Evolutionary conservation across 2,113 vertebrate species (phyloP).

Genomic region (Galeopterus variegatus): DNA sequence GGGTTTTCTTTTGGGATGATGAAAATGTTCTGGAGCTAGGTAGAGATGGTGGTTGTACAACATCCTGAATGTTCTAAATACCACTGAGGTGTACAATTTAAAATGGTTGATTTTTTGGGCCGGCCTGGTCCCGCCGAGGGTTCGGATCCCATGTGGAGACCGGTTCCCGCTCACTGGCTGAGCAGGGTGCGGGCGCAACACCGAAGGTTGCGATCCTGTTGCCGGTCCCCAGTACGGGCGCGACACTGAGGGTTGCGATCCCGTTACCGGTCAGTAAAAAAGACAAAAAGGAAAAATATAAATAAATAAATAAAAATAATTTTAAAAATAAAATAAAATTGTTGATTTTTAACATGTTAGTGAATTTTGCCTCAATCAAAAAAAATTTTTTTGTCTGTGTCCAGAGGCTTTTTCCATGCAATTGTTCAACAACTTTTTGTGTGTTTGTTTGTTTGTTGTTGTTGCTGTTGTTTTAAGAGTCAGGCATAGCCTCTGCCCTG

Average conservation of each 20-base stretch:
- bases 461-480: neutral
- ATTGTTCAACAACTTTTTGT: neutral
- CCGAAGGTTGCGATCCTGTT: too few relatives aligned
- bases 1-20: neutral
- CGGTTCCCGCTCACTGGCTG: too few relatives aligned
- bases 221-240: too few relatives aligned
- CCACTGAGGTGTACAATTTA: neutral
- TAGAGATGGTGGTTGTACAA: neutral
- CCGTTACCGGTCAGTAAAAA: too few relatives aligned
- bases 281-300: too few relatives aligned
- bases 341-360: neutral
- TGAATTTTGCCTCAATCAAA: neutral
- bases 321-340: too few relatives aligned
- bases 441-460: neutral
- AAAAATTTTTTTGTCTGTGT: neutral
- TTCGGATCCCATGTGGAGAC: too few relatives aligned
- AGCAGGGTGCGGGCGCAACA: too few relatives aligned
- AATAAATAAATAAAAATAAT: too few relatives aligned
- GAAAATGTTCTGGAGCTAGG: neutral
- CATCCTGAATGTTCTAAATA: neutral
- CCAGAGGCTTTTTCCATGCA: neutral
- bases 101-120: neutral
- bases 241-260: too few relatives aligned
- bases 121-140: too few relatives aligned
- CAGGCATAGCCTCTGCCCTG: neutral